phyloP scores from a whole-genome alignment of 2,113 vertebrate species.

The Tricholaema leucomelas region DNA sequence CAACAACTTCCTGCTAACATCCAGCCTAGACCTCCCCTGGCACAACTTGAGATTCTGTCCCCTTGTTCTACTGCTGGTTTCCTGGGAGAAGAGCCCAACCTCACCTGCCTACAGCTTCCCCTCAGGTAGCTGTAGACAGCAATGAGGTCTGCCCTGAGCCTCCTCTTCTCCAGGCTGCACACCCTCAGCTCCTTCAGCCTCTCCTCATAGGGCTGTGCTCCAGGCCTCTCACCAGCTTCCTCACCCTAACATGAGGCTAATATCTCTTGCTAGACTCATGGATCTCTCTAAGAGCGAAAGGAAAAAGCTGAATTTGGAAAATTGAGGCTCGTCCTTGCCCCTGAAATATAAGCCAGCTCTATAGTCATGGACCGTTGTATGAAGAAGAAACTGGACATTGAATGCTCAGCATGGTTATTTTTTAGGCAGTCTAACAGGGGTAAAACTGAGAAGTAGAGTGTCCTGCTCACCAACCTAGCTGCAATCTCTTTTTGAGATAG shows the following conservation, averaged over 20 bases:
- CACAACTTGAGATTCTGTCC: too few relatives aligned
- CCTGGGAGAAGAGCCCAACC: too few relatives aligned
- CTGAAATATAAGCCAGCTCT: neutral
- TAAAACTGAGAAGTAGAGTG: neutral
- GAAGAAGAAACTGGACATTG: neutral
- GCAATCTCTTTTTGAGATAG: neutral
- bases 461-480: neutral
- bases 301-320: neutral
- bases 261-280: neutral
- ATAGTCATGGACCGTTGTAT: neutral
- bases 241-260: neutral
- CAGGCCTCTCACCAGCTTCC: too few relatives aligned
- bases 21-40: too few relatives aligned
- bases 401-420: neutral
- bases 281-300: neutral
- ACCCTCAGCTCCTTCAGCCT: too few relatives aligned
- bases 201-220: too few relatives aligned
- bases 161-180: too few relatives aligned
- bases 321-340: neutral
- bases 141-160: too few relatives aligned
- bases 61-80: too few relatives aligned
- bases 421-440: neutral
- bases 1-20: too few relatives aligned
- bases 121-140: too few relatives aligned
- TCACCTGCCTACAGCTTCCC: too few relatives aligned